These are phyloP conservation scores for Nannoperca obscura DNA, from an alignment of 2,797 vertebrate species.

Conservation along the genomic window DNA sequence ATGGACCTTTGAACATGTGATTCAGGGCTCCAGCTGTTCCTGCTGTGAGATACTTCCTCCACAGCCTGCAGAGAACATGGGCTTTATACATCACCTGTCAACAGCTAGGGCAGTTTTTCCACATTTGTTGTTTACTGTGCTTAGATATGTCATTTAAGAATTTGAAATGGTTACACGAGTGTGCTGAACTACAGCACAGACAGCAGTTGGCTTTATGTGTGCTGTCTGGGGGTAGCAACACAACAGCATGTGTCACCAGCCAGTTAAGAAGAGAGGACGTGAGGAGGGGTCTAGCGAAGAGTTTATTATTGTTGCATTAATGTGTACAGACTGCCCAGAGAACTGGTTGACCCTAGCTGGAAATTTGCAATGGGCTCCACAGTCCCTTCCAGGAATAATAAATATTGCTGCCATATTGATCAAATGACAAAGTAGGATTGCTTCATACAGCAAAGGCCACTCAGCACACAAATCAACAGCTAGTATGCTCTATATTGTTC, in stretches of 20 bases:
- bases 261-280: conserved; percentile 17
- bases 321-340: conserved; percentile 39
- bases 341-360: conserved; percentile 23
- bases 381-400: conserved; percentile 72
- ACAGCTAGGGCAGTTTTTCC: too few relatives aligned
- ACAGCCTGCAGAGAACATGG: not conserved
- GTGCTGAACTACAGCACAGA: not conserved
- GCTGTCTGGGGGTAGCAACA: not conserved
- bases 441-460: conserved; percentile 62
- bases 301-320: conserved; percentile 43
- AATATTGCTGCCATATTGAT: conserved; percentile 76
- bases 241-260: conserved; percentile 21
- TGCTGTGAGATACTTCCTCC: not conserved
- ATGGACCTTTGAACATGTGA: conserved; percentile 3
- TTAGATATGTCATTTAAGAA: too few relatives aligned
- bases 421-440: conserved; percentile 74
- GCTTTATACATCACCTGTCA: not conserved
- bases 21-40: conserved; percentile 8
- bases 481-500: conserved; percentile 26
- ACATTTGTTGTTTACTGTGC: too few relatives aligned
- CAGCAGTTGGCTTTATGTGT: not conserved
- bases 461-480: conserved; percentile 61
- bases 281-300: not conserved
- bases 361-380: conserved; percentile 59
- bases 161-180: not conserved